Evolutionary conservation across 1,140 invertebrate genomes (phyloP).

Genomic region (Oryctes rhinoceros): DNA sequence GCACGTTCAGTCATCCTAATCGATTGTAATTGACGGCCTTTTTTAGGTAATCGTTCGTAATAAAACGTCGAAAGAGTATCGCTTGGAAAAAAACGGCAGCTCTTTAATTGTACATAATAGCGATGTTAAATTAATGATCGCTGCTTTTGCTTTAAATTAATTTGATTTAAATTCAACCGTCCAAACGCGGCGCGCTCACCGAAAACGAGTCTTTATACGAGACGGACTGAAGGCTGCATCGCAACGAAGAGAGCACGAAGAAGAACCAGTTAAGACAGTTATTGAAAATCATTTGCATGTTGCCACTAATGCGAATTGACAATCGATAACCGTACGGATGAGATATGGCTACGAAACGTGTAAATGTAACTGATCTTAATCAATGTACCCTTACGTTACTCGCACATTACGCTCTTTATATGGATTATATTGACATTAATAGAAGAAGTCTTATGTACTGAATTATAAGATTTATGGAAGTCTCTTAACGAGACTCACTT

Average conservation of each 20-base stretch:
- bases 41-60: slow-evolving; percentile 36
- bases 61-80: slow-evolving; percentile 17
- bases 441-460: no score
- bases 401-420: no score
- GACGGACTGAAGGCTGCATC: not conserved
- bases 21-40: slow-evolving; percentile 39
- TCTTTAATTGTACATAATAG: slow-evolving; percentile 40
- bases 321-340: not conserved
- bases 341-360: not conserved
- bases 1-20: slow-evolving; percentile 39
- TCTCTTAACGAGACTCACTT: no score
- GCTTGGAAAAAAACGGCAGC: not conserved
- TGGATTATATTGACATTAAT: no score
- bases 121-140: slow-evolving; percentile 38
- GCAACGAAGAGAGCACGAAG: not conserved
- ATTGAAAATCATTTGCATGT: slow-evolving; percentile 15
- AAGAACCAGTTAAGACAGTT: slow-evolving; percentile 18
- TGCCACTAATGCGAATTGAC: slow-evolving; percentile 13
- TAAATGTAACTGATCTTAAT: not conserved
- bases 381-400: no score
- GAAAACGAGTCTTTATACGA: slow-evolving; percentile 13
- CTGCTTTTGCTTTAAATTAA: slow-evolving; percentile 39
- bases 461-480: no score
- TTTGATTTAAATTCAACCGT: slow-evolving; percentile 39
- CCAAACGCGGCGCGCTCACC: not conserved